These are phyloP conservation scores for Meta bourneti DNA, from an alignment of 2,888 invertebrate genomes.

Conservation along the genomic window DNA sequence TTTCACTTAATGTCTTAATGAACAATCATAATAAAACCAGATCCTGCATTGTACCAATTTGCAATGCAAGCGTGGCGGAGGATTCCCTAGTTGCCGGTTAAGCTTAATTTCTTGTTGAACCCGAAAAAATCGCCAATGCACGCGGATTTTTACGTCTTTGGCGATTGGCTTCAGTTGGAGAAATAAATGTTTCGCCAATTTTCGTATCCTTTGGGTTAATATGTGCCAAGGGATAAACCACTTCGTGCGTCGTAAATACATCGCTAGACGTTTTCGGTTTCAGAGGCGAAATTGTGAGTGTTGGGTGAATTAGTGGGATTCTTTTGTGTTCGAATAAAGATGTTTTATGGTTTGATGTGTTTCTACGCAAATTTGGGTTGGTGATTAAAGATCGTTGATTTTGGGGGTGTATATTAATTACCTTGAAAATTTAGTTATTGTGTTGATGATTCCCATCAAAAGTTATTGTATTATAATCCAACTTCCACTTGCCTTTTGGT, in stretches of 20 bases:
- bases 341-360: too few species aligned
- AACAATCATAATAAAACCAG: slow-evolving; percentile 25
- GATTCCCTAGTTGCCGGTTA: slow-evolving; percentile 21
- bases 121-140: background rate
- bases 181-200: slow-evolving; percentile 62
- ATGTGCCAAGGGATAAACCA: background rate
- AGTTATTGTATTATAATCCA: too few species aligned
- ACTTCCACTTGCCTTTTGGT: too few species aligned
- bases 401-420: too few species aligned
- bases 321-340: too few species aligned
- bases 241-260: background rate
- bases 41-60: too few species aligned
- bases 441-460: too few species aligned
- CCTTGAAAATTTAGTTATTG: too few species aligned
- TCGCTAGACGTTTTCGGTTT: background rate
- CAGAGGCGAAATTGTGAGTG: background rate
- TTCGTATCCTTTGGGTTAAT: slow-evolving; percentile 27
- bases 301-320: too few species aligned
- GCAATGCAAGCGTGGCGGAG: background rate
- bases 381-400: too few species aligned
- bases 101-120: background rate
- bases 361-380: too few species aligned
- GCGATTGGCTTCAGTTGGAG: slow-evolving; percentile 18
- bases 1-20: slow-evolving; percentile 29
- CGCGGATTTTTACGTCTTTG: slow-evolving; percentile 8